These are phyloP conservation scores for Monoplex corrugatus DNA, from an alignment of 2,888 invertebrate genomes.

Conservation along the genomic window DNA sequence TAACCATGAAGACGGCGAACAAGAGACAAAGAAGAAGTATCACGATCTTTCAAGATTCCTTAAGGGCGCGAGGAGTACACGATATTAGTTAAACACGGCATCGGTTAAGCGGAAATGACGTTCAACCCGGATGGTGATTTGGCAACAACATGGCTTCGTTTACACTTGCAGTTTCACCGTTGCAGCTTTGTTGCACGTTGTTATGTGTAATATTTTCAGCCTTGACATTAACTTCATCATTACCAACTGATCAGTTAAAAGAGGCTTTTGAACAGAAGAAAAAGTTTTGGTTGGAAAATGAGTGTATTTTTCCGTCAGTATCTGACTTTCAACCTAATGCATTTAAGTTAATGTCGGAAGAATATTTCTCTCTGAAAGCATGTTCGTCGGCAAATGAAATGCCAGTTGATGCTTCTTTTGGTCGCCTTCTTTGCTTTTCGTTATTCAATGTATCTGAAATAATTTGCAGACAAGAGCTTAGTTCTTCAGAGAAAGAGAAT, in stretches of 20 bases:
- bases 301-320: not conserved
- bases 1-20: too few relatives aligned
- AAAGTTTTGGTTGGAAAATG: not conserved
- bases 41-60: too few relatives aligned
- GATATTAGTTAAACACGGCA: too few relatives aligned
- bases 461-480: not conserved
- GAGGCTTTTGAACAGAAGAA: not conserved
- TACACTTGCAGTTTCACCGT: not conserved
- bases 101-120: conserved; percentile 25
- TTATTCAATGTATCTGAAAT: not conserved
- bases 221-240: not conserved
- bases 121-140: conserved; percentile 32
- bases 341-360: not conserved
- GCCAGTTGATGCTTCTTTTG: not conserved
- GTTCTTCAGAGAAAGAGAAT: not conserved
- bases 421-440: not conserved
- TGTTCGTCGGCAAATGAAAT: not conserved
- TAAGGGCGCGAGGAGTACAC: too few relatives aligned
- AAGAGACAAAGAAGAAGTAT: too few relatives aligned
- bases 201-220: too few relatives aligned
- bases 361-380: not conserved
- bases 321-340: not conserved
- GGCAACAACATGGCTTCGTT: conserved; percentile 33
- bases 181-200: not conserved
- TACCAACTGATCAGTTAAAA: not conserved